phyloP scores from a whole-genome alignment of 2,113 vertebrate species.

The Herpetotheres cachinnans region DNA sequence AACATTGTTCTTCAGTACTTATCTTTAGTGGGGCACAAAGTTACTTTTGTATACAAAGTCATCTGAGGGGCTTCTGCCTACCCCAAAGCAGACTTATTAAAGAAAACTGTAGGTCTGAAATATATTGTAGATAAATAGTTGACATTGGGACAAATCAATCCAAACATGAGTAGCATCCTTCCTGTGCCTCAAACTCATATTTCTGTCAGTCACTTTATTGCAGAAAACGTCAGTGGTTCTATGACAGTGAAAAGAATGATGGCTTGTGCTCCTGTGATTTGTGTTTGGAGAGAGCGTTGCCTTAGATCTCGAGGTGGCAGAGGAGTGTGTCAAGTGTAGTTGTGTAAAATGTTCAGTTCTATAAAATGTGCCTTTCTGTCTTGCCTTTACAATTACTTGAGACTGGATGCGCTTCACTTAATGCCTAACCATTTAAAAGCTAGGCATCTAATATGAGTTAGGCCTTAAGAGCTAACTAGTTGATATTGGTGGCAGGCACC shows the following conservation, averaged over 20 bases:
- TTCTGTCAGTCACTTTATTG: not conserved
- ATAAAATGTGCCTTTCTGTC: not conserved
- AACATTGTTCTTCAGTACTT: not conserved
- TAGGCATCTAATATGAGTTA: fast-evolving
- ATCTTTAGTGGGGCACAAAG: not conserved
- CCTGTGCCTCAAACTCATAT: not conserved
- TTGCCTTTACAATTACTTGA: not conserved
- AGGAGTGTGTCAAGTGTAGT: not conserved
- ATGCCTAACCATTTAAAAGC: not conserved
- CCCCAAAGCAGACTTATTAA: not conserved
- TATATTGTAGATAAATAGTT: not conserved
- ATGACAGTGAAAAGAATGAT: not conserved
- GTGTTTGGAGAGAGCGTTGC: not conserved
- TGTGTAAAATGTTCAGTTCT: not conserved
- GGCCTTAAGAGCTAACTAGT: not conserved
- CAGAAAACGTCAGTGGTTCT: not conserved
- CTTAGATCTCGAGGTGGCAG: not conserved
- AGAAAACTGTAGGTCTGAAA: not conserved
- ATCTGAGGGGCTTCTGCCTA: not conserved
- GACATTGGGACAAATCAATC: not conserved
- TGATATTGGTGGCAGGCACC: fast-evolving
- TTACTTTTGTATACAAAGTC: not conserved
- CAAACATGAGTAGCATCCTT: not conserved
- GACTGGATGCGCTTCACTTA: not conserved
- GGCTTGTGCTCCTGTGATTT: not conserved